Evolutionary conservation across 2,113 vertebrate genomes (phyloP).

Genomic region (Megaptera novaeangliae): DNA sequence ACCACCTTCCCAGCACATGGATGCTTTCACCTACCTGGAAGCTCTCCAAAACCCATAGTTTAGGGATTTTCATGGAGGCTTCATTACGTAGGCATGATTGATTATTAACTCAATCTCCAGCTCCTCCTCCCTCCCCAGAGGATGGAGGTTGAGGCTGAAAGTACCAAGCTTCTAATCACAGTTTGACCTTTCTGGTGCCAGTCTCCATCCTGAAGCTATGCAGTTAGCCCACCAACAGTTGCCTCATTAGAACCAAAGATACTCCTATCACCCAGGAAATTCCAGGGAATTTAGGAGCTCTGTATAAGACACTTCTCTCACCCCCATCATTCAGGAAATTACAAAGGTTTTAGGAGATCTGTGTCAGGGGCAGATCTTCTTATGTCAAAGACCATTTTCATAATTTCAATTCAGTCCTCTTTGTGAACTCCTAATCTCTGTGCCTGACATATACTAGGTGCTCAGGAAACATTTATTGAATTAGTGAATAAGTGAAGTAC

Average conservation of each 20-base stretch:
- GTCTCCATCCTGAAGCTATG: background rate
- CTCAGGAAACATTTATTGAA: constrained; percentile 25
- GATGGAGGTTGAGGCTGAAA: background rate
- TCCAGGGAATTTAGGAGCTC: background rate
- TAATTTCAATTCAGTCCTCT: constrained; percentile 9
- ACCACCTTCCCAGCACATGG: background rate
- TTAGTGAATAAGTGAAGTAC: constrained; percentile 10
- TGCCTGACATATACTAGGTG: background rate
- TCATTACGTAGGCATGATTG: background rate
- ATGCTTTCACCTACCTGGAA: background rate
- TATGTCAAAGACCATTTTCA: background rate
- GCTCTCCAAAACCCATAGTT: background rate
- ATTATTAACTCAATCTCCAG: background rate
- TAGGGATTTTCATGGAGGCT: background rate
- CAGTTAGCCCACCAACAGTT: background rate
- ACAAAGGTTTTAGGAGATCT: background rate
- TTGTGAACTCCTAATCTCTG: constrained; percentile 23
- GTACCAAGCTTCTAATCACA: background rate
- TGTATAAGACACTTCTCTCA: background rate
- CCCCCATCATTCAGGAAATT: background rate
- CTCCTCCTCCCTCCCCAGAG: background rate
- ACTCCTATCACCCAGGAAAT: background rate
- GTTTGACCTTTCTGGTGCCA: background rate
- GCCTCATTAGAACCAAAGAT: background rate
- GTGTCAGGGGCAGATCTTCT: background rate